Conservation (phyloP, 2,888 invertebrate genomes). For the Pseudanteris insignis region DNA sequence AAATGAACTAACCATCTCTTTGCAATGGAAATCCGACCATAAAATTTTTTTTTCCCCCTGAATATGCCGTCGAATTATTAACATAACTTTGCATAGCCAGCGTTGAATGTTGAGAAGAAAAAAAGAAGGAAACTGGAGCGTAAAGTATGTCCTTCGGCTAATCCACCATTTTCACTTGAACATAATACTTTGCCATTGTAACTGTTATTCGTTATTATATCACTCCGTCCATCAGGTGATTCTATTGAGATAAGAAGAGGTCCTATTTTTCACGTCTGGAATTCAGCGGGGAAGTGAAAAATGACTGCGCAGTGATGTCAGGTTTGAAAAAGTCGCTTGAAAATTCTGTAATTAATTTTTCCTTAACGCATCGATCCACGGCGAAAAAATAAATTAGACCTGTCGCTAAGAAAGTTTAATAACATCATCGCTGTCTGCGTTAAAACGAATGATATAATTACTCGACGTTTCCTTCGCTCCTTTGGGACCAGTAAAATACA, state of each 20-base stretch:
- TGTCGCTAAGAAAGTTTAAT: too few species aligned
- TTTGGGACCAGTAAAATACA: constrained; percentile 39
- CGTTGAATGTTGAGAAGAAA: constrained; percentile 1
- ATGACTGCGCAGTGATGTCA: too few species aligned
- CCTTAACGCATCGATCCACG: too few species aligned
- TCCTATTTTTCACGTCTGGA: constrained; percentile 1
- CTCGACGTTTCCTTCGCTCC: constrained; percentile 30
- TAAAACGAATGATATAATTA: constrained; percentile 31
- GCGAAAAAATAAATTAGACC: too few species aligned
- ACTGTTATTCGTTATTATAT: constrained; percentile 8
- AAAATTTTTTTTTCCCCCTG: constrained; percentile 13
- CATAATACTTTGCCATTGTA: constrained; percentile 7
- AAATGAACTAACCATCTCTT: constrained; percentile 25
- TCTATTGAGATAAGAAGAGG: background rate
- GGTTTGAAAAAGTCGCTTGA: too few species aligned
- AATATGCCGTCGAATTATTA: constrained; percentile 20
- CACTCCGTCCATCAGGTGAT: constrained; percentile 1
- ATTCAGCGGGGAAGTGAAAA: too few species aligned
- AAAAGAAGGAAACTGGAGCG: background rate
- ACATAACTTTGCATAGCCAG: constrained; percentile 16
- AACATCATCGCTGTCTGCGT: background rate
- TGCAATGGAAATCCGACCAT: constrained; percentile 20
- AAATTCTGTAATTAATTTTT: too few species aligned
- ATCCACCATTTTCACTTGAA: constrained; percentile 6
- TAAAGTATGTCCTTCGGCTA: constrained; percentile 10